Base-by-base conservation (phyloP, 1,140 invertebrate species). In the Drosophila truncata region DNA sequence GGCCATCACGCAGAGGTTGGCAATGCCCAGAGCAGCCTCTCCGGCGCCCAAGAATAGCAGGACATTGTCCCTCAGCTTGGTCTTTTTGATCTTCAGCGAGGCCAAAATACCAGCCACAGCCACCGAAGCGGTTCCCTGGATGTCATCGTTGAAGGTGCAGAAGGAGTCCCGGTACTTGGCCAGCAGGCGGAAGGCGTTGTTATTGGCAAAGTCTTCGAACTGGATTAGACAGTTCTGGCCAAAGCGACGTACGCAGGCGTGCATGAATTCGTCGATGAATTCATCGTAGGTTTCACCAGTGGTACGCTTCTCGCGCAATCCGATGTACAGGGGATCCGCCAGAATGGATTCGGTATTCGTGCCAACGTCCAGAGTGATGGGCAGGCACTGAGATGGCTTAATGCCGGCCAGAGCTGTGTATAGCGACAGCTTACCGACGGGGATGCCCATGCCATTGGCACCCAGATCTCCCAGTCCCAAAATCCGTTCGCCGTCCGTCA, bases 221-320 rank as follows among this genome's bases (percentile, higher is more conserved):
- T 99, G 95, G 54, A 97, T 97, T 16, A 98, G 94, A 46, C 95
- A 96, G 23, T 93, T 97, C 97, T 93, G 97, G 96, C 5, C 97
- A 96, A 92, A 96, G 98, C 87, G 97, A 95, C 79, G 95, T 94
- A 99, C 97, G 37, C 96, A 96, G 1, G 99, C 98, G 62, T 95
- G 91, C 98, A 99, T 99, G 93, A 99, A 99, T 94, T 99, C 99
- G 41, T 99, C 98, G 44, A 99, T 93, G 66, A 99, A 97, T 4
- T 97, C 97, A 92, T 99, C 98, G 93, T 99, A 99, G 52, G 95
- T 94, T 29, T 94, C 80, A 6, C 99, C 99, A 11, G 95, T 96
- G 0, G 98, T 95, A 63, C 99, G 95, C 50, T 95, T 95, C 74
- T 99, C 97, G n/a, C 95, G 95, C 44, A 99, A 94, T 4, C 99